Base-by-base conservation (phyloP, 2,888 invertebrate genomes). In the Imbricaverruca yamaguchii region DNA sequence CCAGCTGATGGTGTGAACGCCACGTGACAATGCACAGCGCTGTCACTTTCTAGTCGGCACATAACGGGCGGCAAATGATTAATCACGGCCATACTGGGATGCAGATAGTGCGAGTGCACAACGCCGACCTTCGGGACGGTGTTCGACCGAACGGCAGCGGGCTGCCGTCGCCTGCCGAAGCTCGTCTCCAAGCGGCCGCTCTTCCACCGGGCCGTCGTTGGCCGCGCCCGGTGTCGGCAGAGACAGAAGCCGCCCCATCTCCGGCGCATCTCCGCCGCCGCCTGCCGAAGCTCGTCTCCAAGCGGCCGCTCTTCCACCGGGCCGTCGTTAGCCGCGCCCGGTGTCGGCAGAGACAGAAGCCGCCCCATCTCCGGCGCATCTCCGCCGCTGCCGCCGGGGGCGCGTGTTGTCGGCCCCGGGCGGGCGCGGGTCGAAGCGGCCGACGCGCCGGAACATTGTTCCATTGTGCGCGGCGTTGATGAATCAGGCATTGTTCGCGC, bases 401-500 rank as follows among this genome's bases (percentile, higher is more conserved):
- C 61, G 1, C 0, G 18, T 18, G 61, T 1, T 61, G 61, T 10
- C 61, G 61, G 61, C 18, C 18, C 0, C 65, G 2, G 10, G 65
- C 65, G 0, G 13, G 67, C 25, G 25, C 67, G 11, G 67, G 23
- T 13, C 67, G 25, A 10, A 10, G 65, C 65, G 8, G 9, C 12
- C 25, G 25, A 2, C n/a, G 67, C 67, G 25, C 12, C 67, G 13
- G 65, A 25, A 11, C 67, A n/a, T 67, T 67, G 67, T 67, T 67
- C 67, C 67, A 67, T 67, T 67, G 67, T 67, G 67, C 67, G 25
- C 67, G 25, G 25, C 67, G 25, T 67, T 67, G 67, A 67, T 25
- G 69, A 69, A 39, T 25, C 69, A 69, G 39, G 39, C 39, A 39
- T 39, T 69, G 69, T 69, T 13, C 23, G 0, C 15, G 67, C 23